phyloP scores from a whole-genome alignment of 1,140 invertebrate species.

The Eueides isabella region DNA sequence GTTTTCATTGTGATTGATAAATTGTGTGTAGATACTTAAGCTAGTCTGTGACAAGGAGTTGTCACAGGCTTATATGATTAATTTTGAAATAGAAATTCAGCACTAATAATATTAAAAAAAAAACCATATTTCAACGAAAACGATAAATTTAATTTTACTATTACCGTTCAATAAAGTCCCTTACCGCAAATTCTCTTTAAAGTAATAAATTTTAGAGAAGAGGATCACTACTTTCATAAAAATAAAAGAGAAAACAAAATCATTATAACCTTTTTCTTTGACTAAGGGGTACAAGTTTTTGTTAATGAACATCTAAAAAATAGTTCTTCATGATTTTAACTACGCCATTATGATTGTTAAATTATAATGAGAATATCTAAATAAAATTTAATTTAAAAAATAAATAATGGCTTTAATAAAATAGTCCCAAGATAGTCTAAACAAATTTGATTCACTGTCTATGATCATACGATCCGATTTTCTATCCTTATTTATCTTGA shows the following conservation, averaged over 20 bases:
- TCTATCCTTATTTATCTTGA: too few species aligned
- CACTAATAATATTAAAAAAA: too few species aligned
- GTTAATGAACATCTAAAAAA: background rate
- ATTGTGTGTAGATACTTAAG: slow-evolving; percentile 34
- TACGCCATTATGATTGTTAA: background rate
- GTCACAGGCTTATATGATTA: slow-evolving; percentile 30
- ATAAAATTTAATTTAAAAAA: too few species aligned
- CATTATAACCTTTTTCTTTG: background rate
- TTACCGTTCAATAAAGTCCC: too few species aligned
- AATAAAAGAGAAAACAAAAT: background rate
- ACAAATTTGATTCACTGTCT: slow-evolving; percentile 11
- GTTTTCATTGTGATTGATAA: slow-evolving; percentile 39
- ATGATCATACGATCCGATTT: background rate
- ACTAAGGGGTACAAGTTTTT: background rate
- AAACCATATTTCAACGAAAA: too few species aligned
- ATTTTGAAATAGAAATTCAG: background rate
- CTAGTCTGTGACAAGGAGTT: slow-evolving; percentile 10
- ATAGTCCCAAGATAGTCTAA: too few species aligned
- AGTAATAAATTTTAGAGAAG: background rate
- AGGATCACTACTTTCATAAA: background rate
- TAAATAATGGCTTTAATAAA: background rate
- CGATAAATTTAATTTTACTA: too few species aligned
- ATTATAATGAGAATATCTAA: background rate
- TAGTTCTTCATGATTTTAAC: background rate
- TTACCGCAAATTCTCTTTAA: background rate